Conservation (phyloP, 2,113 vertebrate species). For the Okapia johnstoni region DNA sequence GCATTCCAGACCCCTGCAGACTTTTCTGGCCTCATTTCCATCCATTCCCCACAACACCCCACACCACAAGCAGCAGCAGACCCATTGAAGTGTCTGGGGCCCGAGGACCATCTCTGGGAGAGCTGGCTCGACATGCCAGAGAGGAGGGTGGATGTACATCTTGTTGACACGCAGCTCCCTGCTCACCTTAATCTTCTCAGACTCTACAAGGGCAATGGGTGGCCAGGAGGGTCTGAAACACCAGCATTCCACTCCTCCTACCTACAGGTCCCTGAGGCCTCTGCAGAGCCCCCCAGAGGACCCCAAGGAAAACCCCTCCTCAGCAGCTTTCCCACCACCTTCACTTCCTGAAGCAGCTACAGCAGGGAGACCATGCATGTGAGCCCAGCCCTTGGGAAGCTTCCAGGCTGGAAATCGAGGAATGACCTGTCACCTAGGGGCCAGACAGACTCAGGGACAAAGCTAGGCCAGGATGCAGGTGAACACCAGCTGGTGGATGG, state of each 20-base stretch:
- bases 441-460: not conserved
- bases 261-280: not conserved
- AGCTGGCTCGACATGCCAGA: not conserved
- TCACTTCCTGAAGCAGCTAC: not conserved
- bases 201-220: not conserved
- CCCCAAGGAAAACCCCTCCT: not conserved
- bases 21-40: not conserved
- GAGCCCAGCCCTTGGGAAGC: conserved; percentile 17
- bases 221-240: not conserved
- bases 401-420: not conserved
- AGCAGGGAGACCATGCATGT: not conserved
- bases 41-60: not conserved
- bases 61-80: not conserved
- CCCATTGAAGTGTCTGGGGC: not conserved
- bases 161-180: not conserved
- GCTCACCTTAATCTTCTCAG: not conserved
- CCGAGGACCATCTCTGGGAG: not conserved
- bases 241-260: not conserved
- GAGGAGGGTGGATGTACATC: not conserved
- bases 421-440: not conserved
- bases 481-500: accelerated
- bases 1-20: not conserved
- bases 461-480: not conserved
- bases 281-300: not conserved
- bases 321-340: not conserved